Conservation (phyloP, 2,113 vertebrate genomes). For the Carassius carassius region DNA sequence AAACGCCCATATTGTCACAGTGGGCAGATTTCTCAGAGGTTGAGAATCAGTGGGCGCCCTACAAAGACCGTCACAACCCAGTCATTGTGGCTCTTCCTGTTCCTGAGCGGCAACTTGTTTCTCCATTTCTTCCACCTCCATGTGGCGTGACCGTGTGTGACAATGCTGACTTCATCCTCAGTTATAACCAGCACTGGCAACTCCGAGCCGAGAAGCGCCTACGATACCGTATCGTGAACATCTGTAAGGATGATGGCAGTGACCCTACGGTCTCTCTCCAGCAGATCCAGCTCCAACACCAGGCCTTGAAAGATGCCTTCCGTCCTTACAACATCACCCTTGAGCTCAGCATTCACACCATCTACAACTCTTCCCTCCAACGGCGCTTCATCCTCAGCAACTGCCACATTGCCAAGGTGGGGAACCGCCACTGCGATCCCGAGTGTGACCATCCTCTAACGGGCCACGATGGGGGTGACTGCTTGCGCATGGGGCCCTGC, state of each 20-base stretch:
- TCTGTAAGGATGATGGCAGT: constrained; percentile 77
- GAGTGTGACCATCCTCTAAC: constrained; percentile 94
- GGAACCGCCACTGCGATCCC: constrained; percentile 89
- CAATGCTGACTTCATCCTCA: constrained; percentile 83
- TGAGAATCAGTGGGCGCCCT: constrained; percentile 78
- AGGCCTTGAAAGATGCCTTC: constrained; percentile 81
- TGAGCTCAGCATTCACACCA: constrained; percentile 78
- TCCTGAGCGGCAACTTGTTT: constrained; percentile 72
- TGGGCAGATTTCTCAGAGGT: constrained; percentile 74
- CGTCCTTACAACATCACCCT: constrained; percentile 89
- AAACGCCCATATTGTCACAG: constrained; percentile 63
- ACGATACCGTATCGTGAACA: constrained; percentile 87
- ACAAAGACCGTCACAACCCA: constrained; percentile 79
- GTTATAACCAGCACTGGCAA: constrained; percentile 87
- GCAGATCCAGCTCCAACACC: constrained; percentile 86
- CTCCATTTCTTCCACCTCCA: constrained; percentile 76
- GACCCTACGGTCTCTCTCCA: constrained; percentile 79
- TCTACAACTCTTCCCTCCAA: constrained; percentile 85
- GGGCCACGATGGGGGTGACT: constrained; percentile 91
- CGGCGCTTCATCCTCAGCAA: constrained; percentile 84
- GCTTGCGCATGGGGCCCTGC: constrained; percentile 82
- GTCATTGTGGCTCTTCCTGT: constrained; percentile 70
- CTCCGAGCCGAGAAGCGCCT: constrained; percentile 81
- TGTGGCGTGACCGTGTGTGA: constrained; percentile 90
- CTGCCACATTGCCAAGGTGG: constrained; percentile 91